Evolutionary conservation across 37 sponge, comb jelly and placozoan species (phyloP).

Genomic region (Geodia barretti): DNA sequence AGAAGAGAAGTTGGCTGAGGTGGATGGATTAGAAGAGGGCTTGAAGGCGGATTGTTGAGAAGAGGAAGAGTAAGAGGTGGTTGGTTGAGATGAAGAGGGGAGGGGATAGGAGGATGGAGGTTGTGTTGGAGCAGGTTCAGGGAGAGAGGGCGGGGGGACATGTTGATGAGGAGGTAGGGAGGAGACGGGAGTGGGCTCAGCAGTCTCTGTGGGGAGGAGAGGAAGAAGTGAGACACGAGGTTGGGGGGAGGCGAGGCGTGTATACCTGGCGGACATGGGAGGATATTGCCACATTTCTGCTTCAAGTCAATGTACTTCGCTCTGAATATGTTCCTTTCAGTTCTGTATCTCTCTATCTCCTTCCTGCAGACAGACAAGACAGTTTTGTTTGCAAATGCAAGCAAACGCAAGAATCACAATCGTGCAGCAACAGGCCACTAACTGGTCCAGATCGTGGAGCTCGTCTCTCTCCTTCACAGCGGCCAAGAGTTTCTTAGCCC

Average conservation of each 20-base stretch:
- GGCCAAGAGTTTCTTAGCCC: not conserved
- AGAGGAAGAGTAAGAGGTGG: not conserved
- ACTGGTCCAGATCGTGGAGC: not conserved
- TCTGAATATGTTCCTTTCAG: conserved; percentile 33
- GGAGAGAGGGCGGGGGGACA: not conserved
- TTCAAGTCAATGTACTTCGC: conserved; percentile 18
- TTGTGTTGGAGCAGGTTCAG: not conserved
- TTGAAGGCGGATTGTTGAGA: not conserved
- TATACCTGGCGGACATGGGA: not conserved
- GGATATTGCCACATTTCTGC: not conserved
- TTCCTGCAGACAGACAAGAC: conserved; percentile 15
- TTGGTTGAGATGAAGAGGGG: not conserved
- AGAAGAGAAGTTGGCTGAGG: not conserved
- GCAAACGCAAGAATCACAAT: not conserved
- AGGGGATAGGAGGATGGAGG: not conserved
- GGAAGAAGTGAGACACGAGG: too few relatives aligned
- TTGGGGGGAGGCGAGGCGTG: not conserved
- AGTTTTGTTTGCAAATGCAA: not conserved
- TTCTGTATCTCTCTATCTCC: conserved; percentile 14
- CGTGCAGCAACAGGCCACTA: not conserved
- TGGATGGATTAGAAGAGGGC: not conserved
- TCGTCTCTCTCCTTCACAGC: not conserved
- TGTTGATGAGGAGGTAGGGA: not conserved
- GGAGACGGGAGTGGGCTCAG: not conserved
- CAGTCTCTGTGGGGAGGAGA: too few relatives aligned